Percentiles rank a stretch among this genome's conserved stretches.
phyloP scores from a whole-genome alignment of 2,113 vertebrate species.

The Drymodes brunneopygia region DNA sequence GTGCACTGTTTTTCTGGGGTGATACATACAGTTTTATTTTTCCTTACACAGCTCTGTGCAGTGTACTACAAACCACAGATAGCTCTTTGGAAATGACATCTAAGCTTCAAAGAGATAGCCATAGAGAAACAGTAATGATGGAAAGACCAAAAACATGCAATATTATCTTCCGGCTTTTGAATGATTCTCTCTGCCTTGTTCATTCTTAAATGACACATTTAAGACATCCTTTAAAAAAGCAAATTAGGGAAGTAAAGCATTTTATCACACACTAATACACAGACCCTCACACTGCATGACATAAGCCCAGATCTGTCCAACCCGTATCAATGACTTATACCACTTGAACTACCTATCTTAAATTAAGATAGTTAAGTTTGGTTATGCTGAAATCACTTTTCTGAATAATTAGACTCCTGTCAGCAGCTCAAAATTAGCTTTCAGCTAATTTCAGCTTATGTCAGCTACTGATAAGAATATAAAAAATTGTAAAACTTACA shows the following conservation, averaged over 20 bases:
- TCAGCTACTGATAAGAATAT: not conserved
- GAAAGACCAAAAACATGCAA: not conserved
- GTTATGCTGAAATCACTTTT: not conserved
- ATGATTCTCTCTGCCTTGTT: not conserved
- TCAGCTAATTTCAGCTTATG: not conserved
- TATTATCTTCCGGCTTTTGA: not conserved
- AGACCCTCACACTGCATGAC: not conserved
- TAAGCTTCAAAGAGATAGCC: not conserved
- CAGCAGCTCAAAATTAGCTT: not conserved
- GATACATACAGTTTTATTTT: not conserved
- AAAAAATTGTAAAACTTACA: not conserved
- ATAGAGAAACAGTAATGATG: not conserved
- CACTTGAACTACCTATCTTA: not conserved
- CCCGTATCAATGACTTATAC: not conserved
- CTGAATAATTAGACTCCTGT: not conserved
- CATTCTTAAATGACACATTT: not conserved
- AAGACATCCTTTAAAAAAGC: not conserved
- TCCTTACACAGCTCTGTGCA: not conserved
- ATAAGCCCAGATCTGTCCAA: not conserved
- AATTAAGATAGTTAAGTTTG: not conserved
- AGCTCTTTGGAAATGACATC: not conserved
- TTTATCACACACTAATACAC: not conserved
- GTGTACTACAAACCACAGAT: not conserved
- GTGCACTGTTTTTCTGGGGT: not conserved
- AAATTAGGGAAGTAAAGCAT: not conserved